A percentile compares a stretch with the other conserved stretches of the same genome.
These are phyloP conservation scores for Amphipoea lucens DNA, from an alignment of 2,888 invertebrate genomes.

Conservation along the genomic window DNA sequence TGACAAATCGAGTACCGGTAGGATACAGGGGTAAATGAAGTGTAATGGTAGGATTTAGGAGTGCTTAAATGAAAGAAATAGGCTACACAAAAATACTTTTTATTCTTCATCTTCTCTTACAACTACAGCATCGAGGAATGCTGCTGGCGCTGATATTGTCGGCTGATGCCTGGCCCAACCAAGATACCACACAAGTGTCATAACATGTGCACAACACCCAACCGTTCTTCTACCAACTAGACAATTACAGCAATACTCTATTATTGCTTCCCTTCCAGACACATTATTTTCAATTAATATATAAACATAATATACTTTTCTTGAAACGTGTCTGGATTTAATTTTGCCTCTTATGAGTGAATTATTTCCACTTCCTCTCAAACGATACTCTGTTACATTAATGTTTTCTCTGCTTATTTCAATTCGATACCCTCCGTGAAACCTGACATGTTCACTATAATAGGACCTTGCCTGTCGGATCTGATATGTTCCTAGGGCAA, in stretches of 20 bases:
- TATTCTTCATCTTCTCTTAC: constrained; percentile 4
- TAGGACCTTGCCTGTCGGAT: too few species aligned
- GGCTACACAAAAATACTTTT: neutral
- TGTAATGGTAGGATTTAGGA: constrained; percentile 3
- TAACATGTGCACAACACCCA: constrained; percentile 8
- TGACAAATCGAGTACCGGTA: neutral
- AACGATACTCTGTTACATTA: constrained; percentile 9
- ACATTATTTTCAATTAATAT: constrained; percentile 8
- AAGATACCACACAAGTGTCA: neutral
- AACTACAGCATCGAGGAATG: constrained; percentile 4
- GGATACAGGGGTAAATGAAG: neutral
- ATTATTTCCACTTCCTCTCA: constrained; percentile 13
- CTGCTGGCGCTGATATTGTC: neutral
- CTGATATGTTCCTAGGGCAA: too few species aligned
- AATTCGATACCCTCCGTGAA: neutral
- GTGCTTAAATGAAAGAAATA: neutral
- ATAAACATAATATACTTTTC: constrained; percentile 11
- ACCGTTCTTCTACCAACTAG: constrained; percentile 6
- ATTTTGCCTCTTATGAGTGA: constrained; percentile 7
- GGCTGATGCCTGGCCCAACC: neutral
- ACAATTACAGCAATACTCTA: neutral
- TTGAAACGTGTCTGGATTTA: neutral
- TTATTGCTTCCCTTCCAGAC: neutral
- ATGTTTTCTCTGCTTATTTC: neutral
- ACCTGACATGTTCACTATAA: too few species aligned